Evolutionary conservation across 1,140 invertebrate species (phyloP).

Genomic region (Pseudomyrmex dendroicus): DNA sequence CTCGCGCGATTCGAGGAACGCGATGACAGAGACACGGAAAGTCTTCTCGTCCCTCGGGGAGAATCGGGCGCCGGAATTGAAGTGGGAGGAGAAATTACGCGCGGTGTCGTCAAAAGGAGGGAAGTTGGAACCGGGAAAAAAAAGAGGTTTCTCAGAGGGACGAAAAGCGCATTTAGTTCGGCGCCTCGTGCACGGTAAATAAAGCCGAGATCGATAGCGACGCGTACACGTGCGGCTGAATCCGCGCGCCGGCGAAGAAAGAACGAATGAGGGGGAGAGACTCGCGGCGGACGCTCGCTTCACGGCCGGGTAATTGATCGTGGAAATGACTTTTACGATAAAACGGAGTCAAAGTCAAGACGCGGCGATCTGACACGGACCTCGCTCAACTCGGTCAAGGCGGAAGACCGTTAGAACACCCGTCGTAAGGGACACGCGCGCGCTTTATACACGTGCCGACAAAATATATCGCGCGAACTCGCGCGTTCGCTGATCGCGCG

Average conservation of each 20-base stretch:
- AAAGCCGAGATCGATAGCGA: conserved; percentile 26
- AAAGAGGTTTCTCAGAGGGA: neutral
- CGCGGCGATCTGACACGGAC: conserved; percentile 83
- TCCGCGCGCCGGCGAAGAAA: neutral
- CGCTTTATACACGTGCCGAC: conserved; percentile 54
- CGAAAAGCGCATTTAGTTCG: conserved; percentile 1
- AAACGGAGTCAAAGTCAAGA: conserved; percentile 85
- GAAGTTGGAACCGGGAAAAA: neutral
- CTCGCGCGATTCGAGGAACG: conserved; percentile 62
- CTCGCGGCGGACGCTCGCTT: conserved; percentile 30
- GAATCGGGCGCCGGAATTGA: conserved; percentile 31
- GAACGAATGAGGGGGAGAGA: neutral
- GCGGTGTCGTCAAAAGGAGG: neutral
- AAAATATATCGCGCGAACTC: conserved; percentile 56
- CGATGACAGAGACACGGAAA: conserved; percentile 13
- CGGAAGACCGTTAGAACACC: conserved; percentile 78
- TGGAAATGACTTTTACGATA: conserved; percentile 76
- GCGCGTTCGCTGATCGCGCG: conserved; percentile 22
- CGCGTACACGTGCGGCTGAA: neutral
- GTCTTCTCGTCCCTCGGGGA: too few species aligned
- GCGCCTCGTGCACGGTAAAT: conserved; percentile 16
- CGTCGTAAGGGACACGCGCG: conserved; percentile 73
- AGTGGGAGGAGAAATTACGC: conserved; percentile 1
- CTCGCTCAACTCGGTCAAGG: conserved; percentile 84
- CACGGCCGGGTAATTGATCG: conserved; percentile 68